phyloP scores from a whole-genome alignment of 2,888 invertebrate species.

The Zhengitettix transpicula region DNA sequence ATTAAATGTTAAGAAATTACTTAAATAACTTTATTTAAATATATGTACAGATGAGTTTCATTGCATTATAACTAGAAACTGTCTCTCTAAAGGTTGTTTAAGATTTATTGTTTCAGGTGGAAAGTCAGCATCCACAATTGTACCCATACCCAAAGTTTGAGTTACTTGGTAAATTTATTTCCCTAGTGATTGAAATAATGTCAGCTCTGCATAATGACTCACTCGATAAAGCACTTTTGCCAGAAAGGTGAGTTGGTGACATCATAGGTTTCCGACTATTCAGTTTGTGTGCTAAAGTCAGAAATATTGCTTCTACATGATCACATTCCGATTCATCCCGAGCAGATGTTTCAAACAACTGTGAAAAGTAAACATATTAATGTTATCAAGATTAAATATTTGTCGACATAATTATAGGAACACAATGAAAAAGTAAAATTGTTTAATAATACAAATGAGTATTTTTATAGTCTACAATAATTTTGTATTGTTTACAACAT shows the following conservation, averaged over 20 bases:
- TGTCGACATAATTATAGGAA: neutral
- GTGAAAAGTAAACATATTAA: conserved; percentile 7
- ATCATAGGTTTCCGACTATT: conserved; percentile 43
- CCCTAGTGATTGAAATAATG: conserved; percentile 12
- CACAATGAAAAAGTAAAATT: no score
- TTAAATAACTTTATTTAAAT: no score
- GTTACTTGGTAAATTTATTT: neutral
- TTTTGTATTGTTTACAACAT: neutral
- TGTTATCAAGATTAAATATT: neutral
- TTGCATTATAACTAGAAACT: no score
- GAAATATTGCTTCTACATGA: conserved; percentile 66
- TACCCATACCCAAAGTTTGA: no score
- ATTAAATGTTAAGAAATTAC: no score
- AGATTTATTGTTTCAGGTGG: no score
- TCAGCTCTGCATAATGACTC: conserved; percentile 16
- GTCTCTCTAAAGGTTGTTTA: no score
- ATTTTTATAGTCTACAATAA: no score
- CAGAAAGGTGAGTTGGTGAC: conserved; percentile 14
- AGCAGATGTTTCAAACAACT: conserved; percentile 69
- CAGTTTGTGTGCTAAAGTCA: conserved; percentile 66
- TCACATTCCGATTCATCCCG: conserved; percentile 53
- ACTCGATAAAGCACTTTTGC: neutral
- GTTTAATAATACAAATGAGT: no score
- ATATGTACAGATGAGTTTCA: no score
- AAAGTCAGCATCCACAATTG: no score